These are phyloP conservation scores for Hycleus cichorii DNA, from an alignment of 1,140 invertebrate species.

Conservation along the genomic window DNA sequence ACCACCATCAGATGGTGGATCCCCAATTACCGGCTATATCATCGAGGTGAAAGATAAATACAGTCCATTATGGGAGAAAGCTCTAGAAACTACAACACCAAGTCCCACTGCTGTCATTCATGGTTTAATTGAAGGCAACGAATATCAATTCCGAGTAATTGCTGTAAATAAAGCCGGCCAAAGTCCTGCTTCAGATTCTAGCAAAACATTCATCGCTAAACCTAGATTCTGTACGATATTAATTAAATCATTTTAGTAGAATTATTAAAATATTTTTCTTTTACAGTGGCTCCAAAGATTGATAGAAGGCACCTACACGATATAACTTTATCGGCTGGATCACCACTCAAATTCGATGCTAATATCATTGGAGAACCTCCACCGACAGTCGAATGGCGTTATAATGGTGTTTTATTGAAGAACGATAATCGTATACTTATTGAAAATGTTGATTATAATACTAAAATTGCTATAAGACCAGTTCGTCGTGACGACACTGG, in stretches of 20 bases:
- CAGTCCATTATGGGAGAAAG: slow-evolving; percentile 86
- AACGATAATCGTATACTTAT: slow-evolving; percentile 58
- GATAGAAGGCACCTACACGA: slow-evolving; percentile 84
- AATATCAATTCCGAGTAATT: slow-evolving; percentile 97
- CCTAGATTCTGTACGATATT: slow-evolving; percentile 67
- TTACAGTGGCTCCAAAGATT: slow-evolving; percentile 86
- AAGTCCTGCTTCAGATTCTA: slow-evolving; percentile 79
- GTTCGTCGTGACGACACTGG: slow-evolving; percentile 75
- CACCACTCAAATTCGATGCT: slow-evolving; percentile 86
- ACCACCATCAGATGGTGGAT: slow-evolving; percentile 78
- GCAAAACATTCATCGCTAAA: slow-evolving; percentile 86
- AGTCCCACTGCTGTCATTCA: slow-evolving; percentile 67
- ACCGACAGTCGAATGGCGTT: slow-evolving; percentile 84
- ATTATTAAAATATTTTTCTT: background rate
- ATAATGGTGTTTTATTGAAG: slow-evolving; percentile 51
- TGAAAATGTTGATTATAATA: slow-evolving; percentile 81
- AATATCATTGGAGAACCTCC: slow-evolving; percentile 87
- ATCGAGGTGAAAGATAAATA: slow-evolving; percentile 97
- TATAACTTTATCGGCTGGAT: slow-evolving; percentile 83
- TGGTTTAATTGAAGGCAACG: slow-evolving; percentile 91
- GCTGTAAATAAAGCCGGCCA: slow-evolving; percentile 92
- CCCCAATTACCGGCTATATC: slow-evolving; percentile 89
- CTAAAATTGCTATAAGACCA: slow-evolving; percentile 76
- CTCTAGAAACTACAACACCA: slow-evolving; percentile 67
- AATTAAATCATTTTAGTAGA: background rate